Conservation (phyloP, 1,140 invertebrate genomes). For the Leptoteleia sp. region DNA sequence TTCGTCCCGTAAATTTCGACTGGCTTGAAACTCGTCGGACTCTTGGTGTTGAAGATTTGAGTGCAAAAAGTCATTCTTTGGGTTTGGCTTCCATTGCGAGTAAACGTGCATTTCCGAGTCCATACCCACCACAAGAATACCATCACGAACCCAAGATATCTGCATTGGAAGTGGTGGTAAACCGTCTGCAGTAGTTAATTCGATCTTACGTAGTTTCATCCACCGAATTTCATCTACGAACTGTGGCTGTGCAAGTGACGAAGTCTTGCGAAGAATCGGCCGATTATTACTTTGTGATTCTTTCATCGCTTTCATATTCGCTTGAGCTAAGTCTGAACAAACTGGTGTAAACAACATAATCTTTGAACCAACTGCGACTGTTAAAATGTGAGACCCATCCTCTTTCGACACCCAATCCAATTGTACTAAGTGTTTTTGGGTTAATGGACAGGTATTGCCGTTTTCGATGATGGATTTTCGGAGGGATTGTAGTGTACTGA, state of each 20-base stretch:
- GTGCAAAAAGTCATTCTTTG: constrained; percentile 79
- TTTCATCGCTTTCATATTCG: constrained; percentile 93
- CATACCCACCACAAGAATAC: constrained; percentile 99
- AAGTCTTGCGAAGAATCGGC: constrained; percentile 92
- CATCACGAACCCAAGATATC: constrained; percentile 98
- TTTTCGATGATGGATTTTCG: constrained; percentile 94
- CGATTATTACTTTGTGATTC: constrained; percentile 89
- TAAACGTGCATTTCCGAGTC: constrained; percentile 99
- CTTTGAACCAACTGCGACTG: constrained; percentile 97
- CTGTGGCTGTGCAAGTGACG: constrained; percentile 90
- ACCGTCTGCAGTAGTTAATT: constrained; percentile 96
- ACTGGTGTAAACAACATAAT: constrained; percentile 92
- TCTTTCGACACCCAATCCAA: constrained; percentile 99
- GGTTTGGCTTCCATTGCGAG: constrained; percentile 96
- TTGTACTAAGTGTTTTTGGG: constrained; percentile 94
- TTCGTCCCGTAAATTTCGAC: constrained; percentile 89
- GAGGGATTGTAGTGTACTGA: constrained; percentile 94
- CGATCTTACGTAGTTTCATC: constrained; percentile 97
- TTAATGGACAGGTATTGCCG: constrained; percentile 93
- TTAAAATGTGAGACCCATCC: constrained; percentile 98
- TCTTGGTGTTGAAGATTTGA: constrained; percentile 80
- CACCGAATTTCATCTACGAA: constrained; percentile 94
- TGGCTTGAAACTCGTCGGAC: constrained; percentile 85
- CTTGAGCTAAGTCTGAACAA: constrained; percentile 93
- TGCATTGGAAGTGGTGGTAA: constrained; percentile 98